A percentile compares a stretch with the other conserved stretches of the same genome.
Conservation (phyloP, 2,888 invertebrate species). For the Crepidodera aurea region DNA sequence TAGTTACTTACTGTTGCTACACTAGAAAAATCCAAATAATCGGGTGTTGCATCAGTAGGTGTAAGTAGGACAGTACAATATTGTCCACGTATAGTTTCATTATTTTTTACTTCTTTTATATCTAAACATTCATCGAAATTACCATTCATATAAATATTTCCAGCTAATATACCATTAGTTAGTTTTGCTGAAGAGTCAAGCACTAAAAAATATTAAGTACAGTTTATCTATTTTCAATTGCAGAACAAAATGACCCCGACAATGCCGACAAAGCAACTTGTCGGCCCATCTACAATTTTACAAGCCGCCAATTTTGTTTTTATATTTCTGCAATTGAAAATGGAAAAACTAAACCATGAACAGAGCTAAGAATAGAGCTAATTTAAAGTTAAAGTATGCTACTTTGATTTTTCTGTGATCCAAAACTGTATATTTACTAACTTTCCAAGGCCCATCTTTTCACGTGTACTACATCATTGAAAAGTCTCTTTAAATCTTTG, state of each 20-base stretch:
- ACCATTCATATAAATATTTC: slow-evolving; percentile 3
- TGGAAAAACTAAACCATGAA: too few species aligned
- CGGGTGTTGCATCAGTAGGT: not conserved
- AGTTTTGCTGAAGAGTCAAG: slow-evolving; percentile 1
- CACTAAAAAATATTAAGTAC: not conserved
- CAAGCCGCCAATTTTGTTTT: not conserved
- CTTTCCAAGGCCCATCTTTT: slow-evolving; percentile 45
- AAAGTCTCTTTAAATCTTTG: slow-evolving; percentile 38
- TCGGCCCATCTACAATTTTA: too few species aligned
- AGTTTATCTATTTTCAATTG: too few species aligned
- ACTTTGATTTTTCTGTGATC: too few species aligned
- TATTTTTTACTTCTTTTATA: not conserved
- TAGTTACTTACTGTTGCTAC: slow-evolving; percentile 13
- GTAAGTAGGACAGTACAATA: slow-evolving; percentile 8
- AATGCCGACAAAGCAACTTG: too few species aligned
- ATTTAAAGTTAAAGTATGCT: too few species aligned
- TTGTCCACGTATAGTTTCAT: not conserved
- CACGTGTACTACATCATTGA: slow-evolving; percentile 37
- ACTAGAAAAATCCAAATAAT: not conserved
- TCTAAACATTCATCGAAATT: slow-evolving; percentile 4
- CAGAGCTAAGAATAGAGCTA: not conserved
- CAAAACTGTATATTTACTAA: slow-evolving; percentile 36
- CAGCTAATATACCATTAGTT: not conserved
- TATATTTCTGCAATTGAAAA: too few species aligned
- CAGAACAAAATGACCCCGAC: too few species aligned